Evolutionary conservation across 2,888 invertebrate genomes (phyloP), one percentile per base, ranked within the genome.

Genomic region (Caenorhabditis wallacei): DNA sequence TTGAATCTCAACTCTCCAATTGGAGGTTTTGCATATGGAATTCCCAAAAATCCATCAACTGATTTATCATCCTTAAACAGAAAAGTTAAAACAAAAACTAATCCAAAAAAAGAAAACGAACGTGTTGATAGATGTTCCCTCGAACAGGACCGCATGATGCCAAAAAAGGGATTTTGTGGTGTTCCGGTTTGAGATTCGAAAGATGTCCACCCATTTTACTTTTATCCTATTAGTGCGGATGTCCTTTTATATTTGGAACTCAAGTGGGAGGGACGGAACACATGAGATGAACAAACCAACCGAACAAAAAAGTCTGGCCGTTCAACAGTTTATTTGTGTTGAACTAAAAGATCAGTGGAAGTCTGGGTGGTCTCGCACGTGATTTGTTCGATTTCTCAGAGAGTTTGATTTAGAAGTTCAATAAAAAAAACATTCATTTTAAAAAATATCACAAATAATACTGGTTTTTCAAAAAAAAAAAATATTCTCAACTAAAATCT

Each of bases 11-110:
- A 53, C 2, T 53, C 37, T 22, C 78, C 78, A 26, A 57, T 16
- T 13, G 72, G 72, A 13, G 80, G 66, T 26, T 75, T 70, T 10
- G 81, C 75, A 24, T 63, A 75, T 0, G 81, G 81, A 16, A 81
- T 81, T 20, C 81, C 81, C 37, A 81, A 51, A 35, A 75, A 81
- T 1, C 81, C 81, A 46, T 81, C 81, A 11, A 75, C 66, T 3
- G 46, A 24, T 48, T 74, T 68, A 0, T 72, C 68, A 16, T 24
- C 48, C 61, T 74, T 22, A 54, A 46, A 22, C 1, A 16, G 46
- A n/a, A n/a, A 22, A 22, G 5, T n/a, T 7, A 18, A 13, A 0
- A 5, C 16, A 7, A 59, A 13, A n/a, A n/a, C n/a, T n/a, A n/a
- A 20, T 22, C 0, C 7, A 5, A 5, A 43, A 40, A 40, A 40